Percentiles rank a stretch among this genome's conserved stretches.
These are phyloP conservation scores for Boleophthalmus pectinirostris DNA, from an alignment of 2,113 vertebrate genomes.

Conservation along the genomic window DNA sequence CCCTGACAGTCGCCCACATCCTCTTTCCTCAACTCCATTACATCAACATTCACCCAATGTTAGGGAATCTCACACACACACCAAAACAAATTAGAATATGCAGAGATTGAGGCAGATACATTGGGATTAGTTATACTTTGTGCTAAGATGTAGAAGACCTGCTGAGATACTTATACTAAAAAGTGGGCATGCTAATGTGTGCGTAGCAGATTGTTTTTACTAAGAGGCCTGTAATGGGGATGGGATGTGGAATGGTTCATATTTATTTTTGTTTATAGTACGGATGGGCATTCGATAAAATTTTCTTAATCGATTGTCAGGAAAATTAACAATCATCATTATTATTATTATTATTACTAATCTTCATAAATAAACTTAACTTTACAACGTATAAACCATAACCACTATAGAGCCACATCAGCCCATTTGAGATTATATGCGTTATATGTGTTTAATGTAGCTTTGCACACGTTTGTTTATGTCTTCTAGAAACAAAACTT, in stretches of 20 bases:
- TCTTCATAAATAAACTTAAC: too few relatives aligned
- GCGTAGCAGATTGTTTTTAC: constrained; percentile 2
- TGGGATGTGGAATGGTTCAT: background rate
- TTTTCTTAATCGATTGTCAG: too few relatives aligned
- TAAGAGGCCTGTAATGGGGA: constrained; percentile 1
- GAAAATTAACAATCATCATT: too few relatives aligned
- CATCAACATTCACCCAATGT: constrained; percentile 20
- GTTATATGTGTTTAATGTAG: too few relatives aligned
- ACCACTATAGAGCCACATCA: too few relatives aligned
- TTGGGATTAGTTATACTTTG: constrained; percentile 8
- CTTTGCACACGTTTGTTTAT: too few relatives aligned
- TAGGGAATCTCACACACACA: constrained; percentile 5
- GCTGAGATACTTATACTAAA: constrained; percentile 25
- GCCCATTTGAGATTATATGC: too few relatives aligned
- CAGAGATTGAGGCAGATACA: constrained; percentile 26
- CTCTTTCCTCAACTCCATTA: constrained; percentile 35
- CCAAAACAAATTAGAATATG: constrained; percentile 32
- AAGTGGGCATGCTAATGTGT: constrained; percentile 16
- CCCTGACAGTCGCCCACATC: constrained; percentile 66
- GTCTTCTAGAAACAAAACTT: too few relatives aligned
- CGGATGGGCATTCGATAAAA: too few relatives aligned
- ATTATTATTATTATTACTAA: too few relatives aligned
- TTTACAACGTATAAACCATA: too few relatives aligned
- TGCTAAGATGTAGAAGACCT: constrained; percentile 11
- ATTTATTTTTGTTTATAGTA: too few relatives aligned